Percentiles rank a stretch among this genome's conserved stretches.
These are phyloP conservation scores for Limenitis arthemis DNA, from an alignment of 2,888 invertebrate species.

Conservation along the genomic window DNA sequence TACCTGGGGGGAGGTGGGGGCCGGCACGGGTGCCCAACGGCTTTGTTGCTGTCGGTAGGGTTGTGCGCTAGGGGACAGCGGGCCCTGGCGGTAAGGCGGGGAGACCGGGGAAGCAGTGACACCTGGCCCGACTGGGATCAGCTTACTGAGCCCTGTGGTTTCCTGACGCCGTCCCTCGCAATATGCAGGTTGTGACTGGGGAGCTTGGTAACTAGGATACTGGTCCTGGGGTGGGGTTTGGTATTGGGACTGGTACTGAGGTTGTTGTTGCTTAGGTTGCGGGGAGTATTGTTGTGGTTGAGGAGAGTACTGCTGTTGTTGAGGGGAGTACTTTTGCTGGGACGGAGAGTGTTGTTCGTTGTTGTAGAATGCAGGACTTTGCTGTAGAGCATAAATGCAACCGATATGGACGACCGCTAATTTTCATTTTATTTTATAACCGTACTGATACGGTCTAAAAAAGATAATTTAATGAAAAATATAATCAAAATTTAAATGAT, in stretches of 20 bases:
- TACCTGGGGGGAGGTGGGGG: conserved; percentile 67
- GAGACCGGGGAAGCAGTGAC: conserved; percentile 39
- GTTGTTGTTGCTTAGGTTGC: conserved; percentile 21
- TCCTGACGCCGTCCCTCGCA: conserved; percentile 57
- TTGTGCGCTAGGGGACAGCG: conserved; percentile 52
- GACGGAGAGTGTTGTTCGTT: conserved; percentile 62
- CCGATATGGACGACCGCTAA: conserved; percentile 18
- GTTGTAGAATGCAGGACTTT: conserved; percentile 62
- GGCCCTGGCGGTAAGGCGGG: conserved; percentile 45
- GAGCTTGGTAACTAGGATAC: conserved; percentile 26
- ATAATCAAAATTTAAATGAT: too few relatives aligned
- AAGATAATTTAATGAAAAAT: not conserved
- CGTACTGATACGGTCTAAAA: not conserved
- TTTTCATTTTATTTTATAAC: not conserved
- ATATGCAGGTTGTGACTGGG: conserved; percentile 42
- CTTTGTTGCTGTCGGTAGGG: conserved; percentile 53
- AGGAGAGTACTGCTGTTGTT: conserved; percentile 22
- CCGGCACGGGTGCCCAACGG: conserved; percentile 66
- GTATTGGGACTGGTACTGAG: conserved; percentile 22
- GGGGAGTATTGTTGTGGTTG: conserved; percentile 21
- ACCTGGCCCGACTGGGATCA: conserved; percentile 60
- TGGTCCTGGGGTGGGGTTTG: conserved; percentile 27
- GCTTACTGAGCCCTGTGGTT: conserved; percentile 58
- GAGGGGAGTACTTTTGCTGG: conserved; percentile 30
- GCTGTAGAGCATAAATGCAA: conserved; percentile 41